These are phyloP conservation scores for Gambusia affinis DNA, from an alignment of 2,113 vertebrate species.

Conservation along the genomic window DNA sequence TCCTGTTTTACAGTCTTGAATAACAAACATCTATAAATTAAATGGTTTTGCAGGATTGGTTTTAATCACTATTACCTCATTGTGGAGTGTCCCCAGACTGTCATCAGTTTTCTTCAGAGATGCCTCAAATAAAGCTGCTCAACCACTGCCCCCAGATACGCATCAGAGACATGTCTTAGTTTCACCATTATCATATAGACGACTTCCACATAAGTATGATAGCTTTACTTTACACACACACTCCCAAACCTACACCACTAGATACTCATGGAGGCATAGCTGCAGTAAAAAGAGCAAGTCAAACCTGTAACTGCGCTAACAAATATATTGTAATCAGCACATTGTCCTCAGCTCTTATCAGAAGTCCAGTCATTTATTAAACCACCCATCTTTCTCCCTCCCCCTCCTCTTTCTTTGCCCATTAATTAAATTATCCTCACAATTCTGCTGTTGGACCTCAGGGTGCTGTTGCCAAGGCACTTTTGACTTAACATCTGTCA, in stretches of 20 bases:
- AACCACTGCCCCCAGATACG: slow-evolving; percentile 24
- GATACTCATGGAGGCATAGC: background rate
- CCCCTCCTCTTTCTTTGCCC: slow-evolving; percentile 16
- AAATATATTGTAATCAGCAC: slow-evolving; percentile 13
- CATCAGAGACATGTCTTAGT: slow-evolving; percentile 4
- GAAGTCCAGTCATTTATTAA: slow-evolving; percentile 29
- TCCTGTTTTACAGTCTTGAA: too few relatives aligned
- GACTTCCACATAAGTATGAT: slow-evolving; percentile 14
- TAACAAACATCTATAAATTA: too few relatives aligned
- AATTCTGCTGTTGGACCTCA: slow-evolving; percentile 58
- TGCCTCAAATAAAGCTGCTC: slow-evolving; percentile 26
- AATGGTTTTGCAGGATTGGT: background rate
- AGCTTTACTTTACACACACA: background rate
- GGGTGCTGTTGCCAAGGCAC: slow-evolving; percentile 57
- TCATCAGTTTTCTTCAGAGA: slow-evolving; percentile 32
- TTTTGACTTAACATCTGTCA: slow-evolving; percentile 75
- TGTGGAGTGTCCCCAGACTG: slow-evolving; percentile 1
- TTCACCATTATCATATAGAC: slow-evolving; percentile 50
- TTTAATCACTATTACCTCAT: slow-evolving; percentile 7
- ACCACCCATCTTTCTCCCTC: background rate
- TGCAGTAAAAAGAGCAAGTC: background rate
- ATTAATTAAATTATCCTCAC: slow-evolving; percentile 66
- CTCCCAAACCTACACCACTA: background rate
- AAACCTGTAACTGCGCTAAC: slow-evolving; percentile 1
- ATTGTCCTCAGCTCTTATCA: slow-evolving; percentile 28